These are phyloP conservation scores for Ornithoptera alexandrae DNA, from an alignment of 2,888 invertebrate genomes.

Conservation along the genomic window DNA sequence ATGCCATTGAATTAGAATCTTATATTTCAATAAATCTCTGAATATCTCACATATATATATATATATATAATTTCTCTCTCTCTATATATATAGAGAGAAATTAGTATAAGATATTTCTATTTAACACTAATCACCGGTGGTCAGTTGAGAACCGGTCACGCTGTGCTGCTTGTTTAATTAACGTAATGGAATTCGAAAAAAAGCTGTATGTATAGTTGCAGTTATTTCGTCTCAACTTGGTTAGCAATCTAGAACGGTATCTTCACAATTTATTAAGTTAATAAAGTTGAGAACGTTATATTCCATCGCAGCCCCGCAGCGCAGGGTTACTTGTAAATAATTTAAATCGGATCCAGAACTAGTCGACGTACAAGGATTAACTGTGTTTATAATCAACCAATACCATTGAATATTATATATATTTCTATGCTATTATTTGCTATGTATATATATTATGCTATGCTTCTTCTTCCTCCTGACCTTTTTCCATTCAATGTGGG, in stretches of 20 bases:
- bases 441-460: too few relatives aligned
- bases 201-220: background rate
- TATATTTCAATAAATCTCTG: too few relatives aligned
- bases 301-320: conserved; percentile 1
- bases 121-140: conserved; percentile 6
- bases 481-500: too few relatives aligned
- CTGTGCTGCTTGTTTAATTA: conserved; percentile 1
- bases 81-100: too few relatives aligned
- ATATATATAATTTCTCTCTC: too few relatives aligned
- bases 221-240: background rate
- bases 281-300: conserved; percentile 5
- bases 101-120: conserved; percentile 32
- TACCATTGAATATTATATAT: background rate
- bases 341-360: conserved; percentile 24
- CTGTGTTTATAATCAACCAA: background rate
- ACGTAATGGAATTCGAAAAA: conserved; percentile 1
- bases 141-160: background rate
- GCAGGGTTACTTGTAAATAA: conserved; percentile 20
- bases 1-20: too few relatives aligned
- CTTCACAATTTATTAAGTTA: background rate
- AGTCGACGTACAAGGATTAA: conserved; percentile 6
- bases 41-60: too few relatives aligned
- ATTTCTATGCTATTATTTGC: background rate
- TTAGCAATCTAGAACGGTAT: background rate
- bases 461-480: too few relatives aligned